These are phyloP conservation scores for Stegastes partitus DNA, from an alignment of 2,113 vertebrate genomes.

Conservation along the genomic window DNA sequence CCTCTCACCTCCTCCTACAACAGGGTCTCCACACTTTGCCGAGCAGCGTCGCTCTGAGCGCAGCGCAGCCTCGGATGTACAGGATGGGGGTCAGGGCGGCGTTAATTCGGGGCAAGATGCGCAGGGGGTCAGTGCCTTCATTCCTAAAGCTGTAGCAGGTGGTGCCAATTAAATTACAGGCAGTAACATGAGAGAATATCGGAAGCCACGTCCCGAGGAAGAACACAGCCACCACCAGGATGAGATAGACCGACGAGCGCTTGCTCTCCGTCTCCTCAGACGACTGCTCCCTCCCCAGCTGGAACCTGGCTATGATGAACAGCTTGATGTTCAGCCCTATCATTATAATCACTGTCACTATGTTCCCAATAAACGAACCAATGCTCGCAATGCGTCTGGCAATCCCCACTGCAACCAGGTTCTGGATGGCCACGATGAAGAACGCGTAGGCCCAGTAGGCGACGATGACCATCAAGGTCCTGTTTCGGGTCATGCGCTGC, in stretches of 20 bases:
- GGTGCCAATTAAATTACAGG: constrained; percentile 69
- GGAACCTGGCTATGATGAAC: constrained; percentile 82
- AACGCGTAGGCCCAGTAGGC: constrained; percentile 84
- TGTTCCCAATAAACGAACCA: constrained; percentile 77
- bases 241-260: constrained; percentile 81
- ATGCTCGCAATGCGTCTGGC: constrained; percentile 73
- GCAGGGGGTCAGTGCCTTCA: constrained; percentile 81
- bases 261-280: constrained; percentile 81
- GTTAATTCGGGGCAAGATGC: constrained; percentile 82
- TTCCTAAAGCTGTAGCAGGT: constrained; percentile 77
- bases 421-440: constrained; percentile 73
- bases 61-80: constrained; percentile 81
- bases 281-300: constrained; percentile 74
- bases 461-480: constrained; percentile 77
- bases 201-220: constrained; percentile 83
- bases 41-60: constrained; percentile 72
- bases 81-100: constrained; percentile 81
- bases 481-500: constrained; percentile 77
- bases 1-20: constrained; percentile 57
- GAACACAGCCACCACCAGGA: constrained; percentile 80
- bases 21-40: constrained; percentile 73
- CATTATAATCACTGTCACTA: constrained; percentile 82
- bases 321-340: constrained; percentile 82
- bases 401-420: constrained; percentile 65
- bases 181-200: constrained; percentile 72